Evolutionary conservation across 2,797 vertebrate species (phyloP), one percentile per base, ranked within the genome.

Genomic region (Brachyalestes nurse): DNA sequence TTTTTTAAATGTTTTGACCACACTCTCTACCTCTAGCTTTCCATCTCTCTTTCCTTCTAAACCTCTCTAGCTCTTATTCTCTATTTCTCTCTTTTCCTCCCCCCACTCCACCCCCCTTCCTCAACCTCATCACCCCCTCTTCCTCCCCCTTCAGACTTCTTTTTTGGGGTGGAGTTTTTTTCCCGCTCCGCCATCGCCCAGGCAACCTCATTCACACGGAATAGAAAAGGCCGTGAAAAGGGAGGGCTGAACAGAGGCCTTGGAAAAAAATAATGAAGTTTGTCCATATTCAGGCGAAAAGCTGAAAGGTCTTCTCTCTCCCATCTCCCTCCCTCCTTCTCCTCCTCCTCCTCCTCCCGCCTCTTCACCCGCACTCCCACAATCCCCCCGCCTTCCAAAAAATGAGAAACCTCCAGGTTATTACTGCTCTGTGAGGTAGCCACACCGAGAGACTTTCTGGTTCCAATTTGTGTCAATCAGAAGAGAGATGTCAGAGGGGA

Each of bases 221-320:
- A 92, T 85, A 95, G 92, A 95, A 95, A 93, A 86, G 93, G 86
- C 86, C 92, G 92, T 93, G 95, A 95, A 95, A 91, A 93, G 91
- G 88, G 91, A 91, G 86, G 94, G 93, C 92, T 93, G 93, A 92
- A 94, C 93, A 89, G 90, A 93, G 93, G 78, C 91, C 87, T 88
- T 40, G 62, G 90, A 90, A 91, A 91, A 92, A 94, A 93, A 94
- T 95, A 95, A 95, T 95, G 93, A 94, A 94, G 93, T 95, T 95
- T 95, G 93, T 95, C 93, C 93, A 94, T 95, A 95, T 95, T 95
- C 94, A 95, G 91, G 90, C 90, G 23, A 65, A 79, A 40, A 86
- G 87, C 93, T 94, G 91, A 94, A 95, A 94, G 93, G 89, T 89
- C 84, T 78, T 62, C 81, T 85, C 89, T 87, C 82, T 86, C 87